These are phyloP conservation scores for Lateolabrax maculatus DNA, from an alignment of 2,797 vertebrate species.

Conservation along the genomic window DNA sequence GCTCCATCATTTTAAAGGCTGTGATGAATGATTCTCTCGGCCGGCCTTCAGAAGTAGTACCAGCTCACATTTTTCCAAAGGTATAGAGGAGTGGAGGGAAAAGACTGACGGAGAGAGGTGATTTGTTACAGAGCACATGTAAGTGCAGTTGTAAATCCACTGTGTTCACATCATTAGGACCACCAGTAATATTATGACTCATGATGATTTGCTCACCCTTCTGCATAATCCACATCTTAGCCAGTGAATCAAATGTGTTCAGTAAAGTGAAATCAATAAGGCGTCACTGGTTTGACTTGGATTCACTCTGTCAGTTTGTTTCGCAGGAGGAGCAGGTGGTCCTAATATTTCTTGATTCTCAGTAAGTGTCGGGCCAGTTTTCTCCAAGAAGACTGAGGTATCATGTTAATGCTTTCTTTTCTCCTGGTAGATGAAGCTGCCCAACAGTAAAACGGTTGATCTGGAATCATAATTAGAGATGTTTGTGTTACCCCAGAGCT, in stretches of 20 bases:
- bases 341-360: slow-evolving; percentile 64
- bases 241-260: slow-evolving; percentile 38
- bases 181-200: slow-evolving; percentile 36
- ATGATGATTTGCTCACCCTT: slow-evolving; percentile 25
- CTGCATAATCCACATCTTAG: slow-evolving; percentile 19
- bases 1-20: slow-evolving; percentile 14
- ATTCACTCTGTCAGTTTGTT: slow-evolving; percentile 22
- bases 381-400: slow-evolving; percentile 26
- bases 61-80: slow-evolving; percentile 33
- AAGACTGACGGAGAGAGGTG: slow-evolving; percentile 24
- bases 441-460: slow-evolving; percentile 53
- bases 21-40: slow-evolving; percentile 32
- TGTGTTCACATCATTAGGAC: slow-evolving; percentile 53
- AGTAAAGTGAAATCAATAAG: slow-evolving; percentile 43
- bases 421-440: slow-evolving; percentile 36
- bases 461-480: slow-evolving; percentile 69
- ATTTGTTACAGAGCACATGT: slow-evolving; percentile 45
- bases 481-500: slow-evolving; percentile 44
- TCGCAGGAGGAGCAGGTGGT: slow-evolving; percentile 65
- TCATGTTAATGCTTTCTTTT: slow-evolving; percentile 41
- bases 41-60: neutral
- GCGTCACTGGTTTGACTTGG: slow-evolving; percentile 42
- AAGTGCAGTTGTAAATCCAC: slow-evolving; percentile 47
- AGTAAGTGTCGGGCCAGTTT: slow-evolving; percentile 30
- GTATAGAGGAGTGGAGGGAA: neutral